Percentiles rank a stretch among this genome's conserved stretches.
Evolutionary conservation across 2,888 invertebrate genomes (phyloP).

Genomic region (Ophonus ardosiacus): DNA sequence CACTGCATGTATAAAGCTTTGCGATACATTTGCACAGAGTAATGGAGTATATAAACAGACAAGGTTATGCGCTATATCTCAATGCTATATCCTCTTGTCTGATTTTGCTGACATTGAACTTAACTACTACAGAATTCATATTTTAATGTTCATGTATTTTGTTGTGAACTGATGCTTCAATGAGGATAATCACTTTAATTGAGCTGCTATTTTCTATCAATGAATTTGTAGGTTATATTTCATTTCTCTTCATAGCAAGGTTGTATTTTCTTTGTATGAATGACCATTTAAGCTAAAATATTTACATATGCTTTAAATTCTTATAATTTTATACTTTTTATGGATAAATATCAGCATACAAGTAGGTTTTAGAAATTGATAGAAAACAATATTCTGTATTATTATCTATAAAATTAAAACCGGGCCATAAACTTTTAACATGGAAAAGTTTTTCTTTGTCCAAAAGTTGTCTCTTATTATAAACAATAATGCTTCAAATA

Average conservation of each 20-base stretch:
- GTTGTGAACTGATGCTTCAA: background rate
- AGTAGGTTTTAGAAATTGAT: too few species aligned
- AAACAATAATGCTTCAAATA: too few species aligned
- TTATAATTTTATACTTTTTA: too few species aligned
- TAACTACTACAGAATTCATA: background rate
- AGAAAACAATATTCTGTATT: too few species aligned
- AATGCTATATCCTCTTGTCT: background rate
- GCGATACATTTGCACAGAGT: background rate
- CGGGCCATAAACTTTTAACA: too few species aligned
- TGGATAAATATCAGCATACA: too few species aligned
- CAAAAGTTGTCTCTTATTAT: too few species aligned
- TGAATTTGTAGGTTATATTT: background rate
- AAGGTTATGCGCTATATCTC: background rate
- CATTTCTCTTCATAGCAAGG: background rate
- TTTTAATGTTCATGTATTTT: background rate
- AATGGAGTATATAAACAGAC: constrained; percentile 16
- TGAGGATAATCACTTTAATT: background rate
- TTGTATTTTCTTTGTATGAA: too few species aligned
- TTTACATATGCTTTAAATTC: too few species aligned
- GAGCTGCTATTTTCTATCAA: background rate
- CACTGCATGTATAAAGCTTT: background rate
- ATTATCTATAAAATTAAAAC: too few species aligned
- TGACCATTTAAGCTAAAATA: too few species aligned
- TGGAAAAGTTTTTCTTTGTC: too few species aligned
- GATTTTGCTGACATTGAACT: background rate